Conservation (phyloP, 2,797 vertebrate genomes). For the Uromys caudimaculatus region DNA sequence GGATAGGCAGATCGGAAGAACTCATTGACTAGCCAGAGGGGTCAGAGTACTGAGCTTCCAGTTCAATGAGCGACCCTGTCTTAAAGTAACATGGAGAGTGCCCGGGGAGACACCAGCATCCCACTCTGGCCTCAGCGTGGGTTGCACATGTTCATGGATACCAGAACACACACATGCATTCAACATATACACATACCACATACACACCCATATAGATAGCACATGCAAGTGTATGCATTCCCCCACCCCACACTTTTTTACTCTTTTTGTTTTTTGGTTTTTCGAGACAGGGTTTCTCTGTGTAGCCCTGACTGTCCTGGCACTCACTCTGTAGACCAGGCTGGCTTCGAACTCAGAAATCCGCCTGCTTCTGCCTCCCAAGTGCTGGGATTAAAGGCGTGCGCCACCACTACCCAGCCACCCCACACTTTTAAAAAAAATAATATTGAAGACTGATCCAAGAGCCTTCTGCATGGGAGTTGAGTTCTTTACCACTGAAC, state of each 20-base stretch:
- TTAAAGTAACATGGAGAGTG: not conserved
- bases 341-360: too few species aligned
- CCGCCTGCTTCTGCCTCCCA: too few species aligned
- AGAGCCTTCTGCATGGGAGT: not conserved
- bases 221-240: not conserved
- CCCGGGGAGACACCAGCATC: not conserved
- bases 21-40: not conserved
- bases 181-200: not conserved
- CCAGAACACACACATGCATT: not conserved
- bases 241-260: not conserved
- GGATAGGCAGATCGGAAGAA: not conserved
- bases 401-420: too few species aligned
- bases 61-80: not conserved
- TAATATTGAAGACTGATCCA: not conserved
- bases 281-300: too few species aligned
- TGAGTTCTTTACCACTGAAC: not conserved
- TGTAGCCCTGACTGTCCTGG: too few species aligned
- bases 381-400: too few species aligned
- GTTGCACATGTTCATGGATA: not conserved
- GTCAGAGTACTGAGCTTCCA: not conserved
- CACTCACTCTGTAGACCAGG: too few species aligned
- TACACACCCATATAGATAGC: not conserved
- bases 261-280: too few species aligned
- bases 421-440: not conserved
- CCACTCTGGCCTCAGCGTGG: not conserved